These are phyloP conservation scores for Choristoneura rosaceana DNA, from an alignment of 2,888 invertebrate species.

Conservation along the genomic window DNA sequence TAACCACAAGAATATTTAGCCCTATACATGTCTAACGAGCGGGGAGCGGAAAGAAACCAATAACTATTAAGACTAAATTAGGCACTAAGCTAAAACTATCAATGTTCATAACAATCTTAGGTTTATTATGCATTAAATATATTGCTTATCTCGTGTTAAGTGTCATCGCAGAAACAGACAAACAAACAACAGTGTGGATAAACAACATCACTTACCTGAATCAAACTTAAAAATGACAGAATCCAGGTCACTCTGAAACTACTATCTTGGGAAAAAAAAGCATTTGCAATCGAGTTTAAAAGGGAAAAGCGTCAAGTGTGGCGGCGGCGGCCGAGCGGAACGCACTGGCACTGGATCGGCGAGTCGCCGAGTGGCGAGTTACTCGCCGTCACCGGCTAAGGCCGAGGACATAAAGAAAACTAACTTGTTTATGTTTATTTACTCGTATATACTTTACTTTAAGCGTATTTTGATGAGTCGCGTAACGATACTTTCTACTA, in stretches of 20 bases:
- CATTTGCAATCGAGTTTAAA: constrained; percentile 34
- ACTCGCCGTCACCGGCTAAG: background rate
- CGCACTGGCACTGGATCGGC: constrained; percentile 61
- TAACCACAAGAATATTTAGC: background rate
- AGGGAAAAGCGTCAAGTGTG: constrained; percentile 49
- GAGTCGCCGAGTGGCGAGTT: constrained; percentile 23
- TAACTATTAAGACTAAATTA: background rate
- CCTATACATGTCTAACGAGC: background rate
- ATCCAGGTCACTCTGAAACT: constrained; percentile 30
- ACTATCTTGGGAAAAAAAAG: constrained; percentile 27
- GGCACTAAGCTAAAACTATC: background rate
- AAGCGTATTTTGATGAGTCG: constrained; percentile 19
- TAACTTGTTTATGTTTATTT: constrained; percentile 28
- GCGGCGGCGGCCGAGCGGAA: constrained; percentile 61
- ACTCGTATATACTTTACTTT: constrained; percentile 14
- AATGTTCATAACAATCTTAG: background rate
- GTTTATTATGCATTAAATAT: background rate
- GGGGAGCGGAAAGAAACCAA: background rate
- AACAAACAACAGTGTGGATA: background rate
- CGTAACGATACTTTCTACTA: constrained; percentile 11
- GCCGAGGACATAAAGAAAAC: constrained; percentile 32
- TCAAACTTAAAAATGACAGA: constrained; percentile 17
- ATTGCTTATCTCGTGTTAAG: background rate
- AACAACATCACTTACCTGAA: constrained; percentile 26
- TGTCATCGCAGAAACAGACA: background rate